A percentile compares a stretch with the other conserved stretches of the same genome.
phyloP scores from a whole-genome alignment of 2,113 vertebrate species.

The Gadus chalcogrammus region DNA sequence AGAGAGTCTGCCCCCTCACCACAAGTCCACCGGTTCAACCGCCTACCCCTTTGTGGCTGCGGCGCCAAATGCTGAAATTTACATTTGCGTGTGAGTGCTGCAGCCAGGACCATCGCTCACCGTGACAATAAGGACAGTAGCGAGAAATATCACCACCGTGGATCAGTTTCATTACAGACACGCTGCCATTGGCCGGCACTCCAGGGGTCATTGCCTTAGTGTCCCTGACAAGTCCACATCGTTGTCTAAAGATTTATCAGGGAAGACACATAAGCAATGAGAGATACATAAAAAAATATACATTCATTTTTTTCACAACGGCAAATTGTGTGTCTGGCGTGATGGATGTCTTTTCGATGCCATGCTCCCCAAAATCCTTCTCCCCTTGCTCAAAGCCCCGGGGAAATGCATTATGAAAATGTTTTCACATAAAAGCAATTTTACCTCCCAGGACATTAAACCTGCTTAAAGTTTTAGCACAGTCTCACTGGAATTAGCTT shows the following conservation, averaged over 20 bases:
- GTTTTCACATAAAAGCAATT: conserved; percentile 1
- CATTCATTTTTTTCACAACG: neutral
- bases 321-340: neutral
- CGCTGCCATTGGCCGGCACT: neutral
- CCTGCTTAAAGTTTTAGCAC: conserved; percentile 10
- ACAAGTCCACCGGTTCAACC: neutral
- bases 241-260: neutral
- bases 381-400: neutral
- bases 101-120: neutral
- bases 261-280: neutral
- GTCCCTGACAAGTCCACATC: neutral
- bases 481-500: conserved; percentile 21
- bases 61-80: neutral
- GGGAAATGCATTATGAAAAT: neutral
- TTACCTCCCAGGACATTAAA: conserved; percentile 20
- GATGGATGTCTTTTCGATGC: neutral
- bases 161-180: neutral
- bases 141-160: neutral
- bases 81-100: neutral
- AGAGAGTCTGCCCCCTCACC: too few species aligned
- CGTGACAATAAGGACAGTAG: neutral
- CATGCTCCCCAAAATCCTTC: neutral
- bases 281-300: neutral
- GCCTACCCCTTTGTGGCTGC: neutral
- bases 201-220: neutral